Percentiles rank a stretch among this genome's conserved stretches.
These are phyloP conservation scores for Spodoptera litura DNA, from an alignment of 1,140 invertebrate genomes.

Conservation along the genomic window DNA sequence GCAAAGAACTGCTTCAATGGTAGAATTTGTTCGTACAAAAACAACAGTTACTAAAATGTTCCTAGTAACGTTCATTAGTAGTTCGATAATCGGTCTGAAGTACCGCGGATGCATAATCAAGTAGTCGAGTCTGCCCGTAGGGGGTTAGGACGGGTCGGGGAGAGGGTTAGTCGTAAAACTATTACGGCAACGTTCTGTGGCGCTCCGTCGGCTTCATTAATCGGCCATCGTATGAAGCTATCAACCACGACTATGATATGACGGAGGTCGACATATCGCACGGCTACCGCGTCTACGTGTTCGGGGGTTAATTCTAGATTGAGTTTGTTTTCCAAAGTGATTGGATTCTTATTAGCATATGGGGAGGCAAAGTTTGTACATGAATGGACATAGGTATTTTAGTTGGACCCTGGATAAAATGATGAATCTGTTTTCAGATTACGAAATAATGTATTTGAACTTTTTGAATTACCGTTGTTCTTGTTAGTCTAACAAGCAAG, in stretches of 20 bases:
- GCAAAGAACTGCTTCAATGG: too few relatives aligned
- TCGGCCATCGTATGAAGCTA: conserved; percentile 83
- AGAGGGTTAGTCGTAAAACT: conserved; percentile 81
- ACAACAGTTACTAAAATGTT: conserved; percentile 74
- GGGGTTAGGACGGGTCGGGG: conserved; percentile 59
- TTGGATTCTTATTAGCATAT: conserved; percentile 17
- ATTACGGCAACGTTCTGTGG: conserved; percentile 81
- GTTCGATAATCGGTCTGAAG: conserved; percentile 83
- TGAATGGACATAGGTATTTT: background rate
- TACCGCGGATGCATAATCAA: conserved; percentile 83
- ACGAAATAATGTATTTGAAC: too few relatives aligned
- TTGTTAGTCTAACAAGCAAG: too few relatives aligned
- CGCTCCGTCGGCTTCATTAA: conserved; percentile 81
- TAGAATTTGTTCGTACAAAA: conserved; percentile 16
- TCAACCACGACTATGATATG: conserved; percentile 77
- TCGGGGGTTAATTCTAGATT: conserved; percentile 4
- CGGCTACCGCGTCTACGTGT: conserved; percentile 42
- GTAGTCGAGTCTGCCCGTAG: conserved; percentile 69
- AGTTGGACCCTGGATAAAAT: background rate
- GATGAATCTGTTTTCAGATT: too few relatives aligned
- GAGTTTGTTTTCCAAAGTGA: conserved; percentile 17
- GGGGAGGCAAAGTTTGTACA: background rate
- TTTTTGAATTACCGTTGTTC: too few relatives aligned
- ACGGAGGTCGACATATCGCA: conserved; percentile 63
- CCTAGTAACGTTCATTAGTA: conserved; percentile 78